Evolutionary conservation across 2,113 vertebrate genomes (phyloP), one percentile per base, ranked within the genome.

Genomic region (Brachirus orientalis): DNA sequence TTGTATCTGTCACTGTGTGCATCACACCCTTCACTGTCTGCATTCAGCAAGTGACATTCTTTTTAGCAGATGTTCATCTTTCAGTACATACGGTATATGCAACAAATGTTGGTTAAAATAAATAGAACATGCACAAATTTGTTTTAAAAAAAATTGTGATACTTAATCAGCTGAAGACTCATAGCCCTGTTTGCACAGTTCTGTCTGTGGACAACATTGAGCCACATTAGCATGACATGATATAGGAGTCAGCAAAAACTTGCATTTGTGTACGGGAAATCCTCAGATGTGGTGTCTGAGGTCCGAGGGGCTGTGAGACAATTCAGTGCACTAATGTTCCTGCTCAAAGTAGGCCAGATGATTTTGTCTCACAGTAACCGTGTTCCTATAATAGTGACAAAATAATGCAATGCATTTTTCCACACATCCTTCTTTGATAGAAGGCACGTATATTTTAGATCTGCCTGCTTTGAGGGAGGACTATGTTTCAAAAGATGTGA

Each of bases 281-380:
- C 33, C 38, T 77, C 18, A 40, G 19, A 14, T 64, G 81, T 54
- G 84, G 76, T 72, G 62, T 86, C 37, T 83, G 81, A 56, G 76
- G 76, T 78, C 7, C 56, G n/a, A 0, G 35, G 66, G 38, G 45
- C 18, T 61, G 56, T 54, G 51, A 70, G 44, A 38, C 48, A 57
- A 46, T 62, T n/a, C n/a, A n/a, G n/a, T n/a, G n/a, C n/a, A 4
- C 3, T 57, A n/a, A 13, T 35, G 46, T 57, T 67, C 54, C 59
- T 50, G 33, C 70, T 72, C 52, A 63, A 83, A 74, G 75, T 86
- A 80, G 81, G 81, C 43, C 67, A 76, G 20, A 45, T 33, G 62
- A 41, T 22, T 48, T 52, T 9, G 7, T 14, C 18, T 48, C 57
- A 61, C 19, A 63, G 62, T 63, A 64, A 71, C 76, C 68, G 40